A percentile compares a stretch with the other conserved stretches of the same genome.
Evolutionary conservation across 2,113 vertebrate genomes (phyloP).

Genomic region (Mohoua ochrocephala): DNA sequence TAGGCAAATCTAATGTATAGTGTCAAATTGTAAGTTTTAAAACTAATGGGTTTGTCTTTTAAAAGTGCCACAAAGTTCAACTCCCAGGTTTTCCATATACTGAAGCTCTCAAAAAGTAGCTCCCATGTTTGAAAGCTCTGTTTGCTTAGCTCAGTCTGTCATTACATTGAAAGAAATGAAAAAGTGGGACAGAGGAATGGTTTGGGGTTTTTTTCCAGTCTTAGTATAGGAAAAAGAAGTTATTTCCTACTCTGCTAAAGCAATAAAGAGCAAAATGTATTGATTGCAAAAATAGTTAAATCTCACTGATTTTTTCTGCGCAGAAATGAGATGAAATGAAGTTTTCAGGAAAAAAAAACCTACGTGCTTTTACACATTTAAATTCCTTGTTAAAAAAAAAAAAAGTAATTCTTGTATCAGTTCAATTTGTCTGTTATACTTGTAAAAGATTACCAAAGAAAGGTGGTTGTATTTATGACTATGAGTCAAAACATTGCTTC

Average conservation of each 20-base stretch:
- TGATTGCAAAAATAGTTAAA: neutral
- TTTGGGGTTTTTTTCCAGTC: neutral
- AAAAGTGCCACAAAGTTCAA: neutral
- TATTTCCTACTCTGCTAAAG: neutral
- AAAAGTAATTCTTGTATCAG: neutral
- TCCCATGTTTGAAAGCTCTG: neutral
- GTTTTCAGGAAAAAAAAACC: neutral
- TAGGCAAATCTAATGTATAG: neutral
- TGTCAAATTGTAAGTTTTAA: neutral
- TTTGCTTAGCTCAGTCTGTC: neutral
- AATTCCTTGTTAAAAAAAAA: neutral
- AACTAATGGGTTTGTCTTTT: neutral
- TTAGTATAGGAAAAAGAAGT: neutral
- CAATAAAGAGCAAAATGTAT: neutral
- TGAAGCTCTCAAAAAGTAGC: neutral
- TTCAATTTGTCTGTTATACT: neutral
- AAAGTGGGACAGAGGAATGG: neutral
- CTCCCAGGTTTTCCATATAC: neutral
- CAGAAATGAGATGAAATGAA: neutral
- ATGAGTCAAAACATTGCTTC: neutral
- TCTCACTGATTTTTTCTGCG: neutral
- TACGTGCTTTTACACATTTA: neutral
- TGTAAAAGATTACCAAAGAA: neutral
- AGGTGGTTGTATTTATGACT: neutral
- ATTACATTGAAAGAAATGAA: neutral